A percentile compares a stretch with the other conserved stretches of the same genome.
These are phyloP conservation scores for Ophioninae sp. DNA, from an alignment of 2,888 invertebrate genomes.

Conservation along the genomic window DNA sequence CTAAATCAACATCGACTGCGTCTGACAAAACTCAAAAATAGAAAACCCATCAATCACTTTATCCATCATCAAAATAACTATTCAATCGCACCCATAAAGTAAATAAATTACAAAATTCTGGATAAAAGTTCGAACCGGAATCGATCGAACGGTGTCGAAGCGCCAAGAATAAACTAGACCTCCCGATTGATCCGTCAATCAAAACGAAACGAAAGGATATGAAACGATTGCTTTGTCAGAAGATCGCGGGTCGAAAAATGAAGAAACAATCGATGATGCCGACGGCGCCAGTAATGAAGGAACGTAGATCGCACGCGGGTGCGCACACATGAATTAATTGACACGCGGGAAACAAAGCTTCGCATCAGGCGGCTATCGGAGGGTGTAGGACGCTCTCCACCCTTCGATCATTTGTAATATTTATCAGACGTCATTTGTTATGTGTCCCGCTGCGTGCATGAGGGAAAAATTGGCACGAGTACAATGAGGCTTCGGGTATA, in stretches of 20 bases:
- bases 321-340: conserved; percentile 3
- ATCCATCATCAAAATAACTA: no score
- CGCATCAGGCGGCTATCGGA: conserved; percentile 8
- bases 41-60: no score
- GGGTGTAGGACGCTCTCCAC: background rate
- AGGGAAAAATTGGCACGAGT: background rate
- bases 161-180: background rate
- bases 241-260: background rate
- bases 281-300: conserved; percentile 15
- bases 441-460: background rate
- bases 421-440: conserved; percentile 37
- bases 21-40: no score
- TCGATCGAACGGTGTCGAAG: background rate
- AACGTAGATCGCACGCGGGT: background rate
- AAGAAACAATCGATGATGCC: conserved; percentile 21
- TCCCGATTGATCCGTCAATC: background rate
- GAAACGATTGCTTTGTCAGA: background rate
- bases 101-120: background rate
- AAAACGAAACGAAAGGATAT: background rate
- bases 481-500: conserved; percentile 29
- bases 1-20: no score
- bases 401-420: background rate
- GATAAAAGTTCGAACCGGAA: background rate
- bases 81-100: no score
- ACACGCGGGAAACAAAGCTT: background rate